phyloP scores from a whole-genome alignment of 2,888 invertebrate species.

The Amiota minor region DNA sequence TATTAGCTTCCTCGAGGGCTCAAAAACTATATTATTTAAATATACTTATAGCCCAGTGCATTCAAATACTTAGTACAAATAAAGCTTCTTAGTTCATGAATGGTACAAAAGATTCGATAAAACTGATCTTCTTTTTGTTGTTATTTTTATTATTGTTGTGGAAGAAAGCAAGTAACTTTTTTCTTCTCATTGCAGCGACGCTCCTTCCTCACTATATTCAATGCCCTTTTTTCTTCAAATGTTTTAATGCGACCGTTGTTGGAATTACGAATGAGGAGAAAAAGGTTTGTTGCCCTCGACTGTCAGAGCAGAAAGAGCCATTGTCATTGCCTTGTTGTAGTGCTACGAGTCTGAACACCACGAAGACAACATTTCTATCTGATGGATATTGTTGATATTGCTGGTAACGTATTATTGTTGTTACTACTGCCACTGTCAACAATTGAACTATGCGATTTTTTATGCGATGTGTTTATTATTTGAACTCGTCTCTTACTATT shows the following conservation, averaged over 20 bases:
- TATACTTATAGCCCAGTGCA: no score
- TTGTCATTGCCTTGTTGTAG: slow-evolving; percentile 56
- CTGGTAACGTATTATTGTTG: slow-evolving; percentile 36
- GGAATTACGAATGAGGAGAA: slow-evolving; percentile 11
- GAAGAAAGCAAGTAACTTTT: slow-evolving; percentile 10
- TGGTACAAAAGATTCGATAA: no score
- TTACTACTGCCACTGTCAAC: slow-evolving; percentile 29
- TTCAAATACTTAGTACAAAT: no score
- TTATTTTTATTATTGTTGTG: neutral
- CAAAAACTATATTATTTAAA: no score
- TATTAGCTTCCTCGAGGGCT: no score
- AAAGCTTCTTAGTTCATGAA: no score
- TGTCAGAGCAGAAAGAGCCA: slow-evolving; percentile 40
- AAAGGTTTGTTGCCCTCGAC: slow-evolving; percentile 60
- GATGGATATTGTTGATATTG: slow-evolving; percentile 26
- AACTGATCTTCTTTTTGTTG: neutral
- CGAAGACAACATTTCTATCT: no score
- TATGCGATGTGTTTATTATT: neutral
- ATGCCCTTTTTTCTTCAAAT: slow-evolving; percentile 1
- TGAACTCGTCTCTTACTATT: no score
- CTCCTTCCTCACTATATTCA: neutral
- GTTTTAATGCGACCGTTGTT: neutral
- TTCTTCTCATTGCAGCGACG: neutral
- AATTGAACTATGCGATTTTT: slow-evolving; percentile 4
- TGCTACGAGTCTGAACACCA: no score